These are phyloP conservation scores for Psittacus erithacus DNA, from an alignment of 2,113 vertebrate genomes.

Conservation along the genomic window DNA sequence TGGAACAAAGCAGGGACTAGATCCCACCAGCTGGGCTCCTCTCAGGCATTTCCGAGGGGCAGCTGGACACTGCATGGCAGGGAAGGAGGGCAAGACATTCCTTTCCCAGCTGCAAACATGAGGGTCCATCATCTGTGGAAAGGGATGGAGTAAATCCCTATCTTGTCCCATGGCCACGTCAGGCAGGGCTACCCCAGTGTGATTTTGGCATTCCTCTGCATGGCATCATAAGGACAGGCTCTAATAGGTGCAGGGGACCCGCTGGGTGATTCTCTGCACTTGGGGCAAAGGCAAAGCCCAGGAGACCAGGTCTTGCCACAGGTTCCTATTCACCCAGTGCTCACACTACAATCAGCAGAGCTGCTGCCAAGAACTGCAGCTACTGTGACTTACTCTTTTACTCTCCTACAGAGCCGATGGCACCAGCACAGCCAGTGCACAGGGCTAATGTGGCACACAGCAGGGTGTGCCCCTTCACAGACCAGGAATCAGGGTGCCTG, in stretches of 20 bases:
- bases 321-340: not conserved
- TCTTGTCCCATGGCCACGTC: rapidly evolving
- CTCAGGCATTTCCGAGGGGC: not conserved
- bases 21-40: not conserved
- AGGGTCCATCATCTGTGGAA: not conserved
- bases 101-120: rapidly evolving
- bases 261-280: not conserved
- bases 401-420: not conserved
- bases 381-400: not conserved
- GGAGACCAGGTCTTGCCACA: not conserved
- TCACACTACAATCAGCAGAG: rapidly evolving
- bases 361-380: not conserved
- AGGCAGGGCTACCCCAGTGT: not conserved
- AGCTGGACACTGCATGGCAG: not conserved
- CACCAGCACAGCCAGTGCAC: not conserved
- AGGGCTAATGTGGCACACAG: not conserved
- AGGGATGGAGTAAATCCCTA: not conserved
- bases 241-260: not conserved
- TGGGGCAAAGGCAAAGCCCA: not conserved
- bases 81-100: not conserved
- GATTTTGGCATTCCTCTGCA: not conserved
- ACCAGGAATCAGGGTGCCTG: not conserved
- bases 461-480: not conserved
- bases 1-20: not conserved
- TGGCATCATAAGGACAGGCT: rapidly evolving